These are phyloP conservation scores for Uropetala carovei DNA, from an alignment of 2,888 invertebrate species.

Conservation along the genomic window DNA sequence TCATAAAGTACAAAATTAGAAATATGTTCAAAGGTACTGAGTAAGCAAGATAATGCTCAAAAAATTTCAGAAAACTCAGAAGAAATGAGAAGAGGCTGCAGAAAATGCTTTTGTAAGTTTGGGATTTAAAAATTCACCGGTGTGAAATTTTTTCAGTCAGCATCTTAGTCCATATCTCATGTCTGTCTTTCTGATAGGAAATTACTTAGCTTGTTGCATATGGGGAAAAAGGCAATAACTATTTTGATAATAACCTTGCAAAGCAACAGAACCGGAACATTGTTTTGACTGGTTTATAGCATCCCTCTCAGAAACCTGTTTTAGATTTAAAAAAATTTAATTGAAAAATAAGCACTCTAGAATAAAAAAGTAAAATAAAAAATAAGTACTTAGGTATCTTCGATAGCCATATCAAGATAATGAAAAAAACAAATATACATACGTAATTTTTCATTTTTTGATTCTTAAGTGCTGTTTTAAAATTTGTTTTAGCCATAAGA, in stretches of 20 bases:
- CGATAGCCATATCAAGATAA: too few relatives aligned
- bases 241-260: neutral
- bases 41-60: slow-evolving; percentile 36
- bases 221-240: neutral
- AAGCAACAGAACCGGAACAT: neutral
- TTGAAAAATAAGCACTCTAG: neutral
- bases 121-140: neutral
- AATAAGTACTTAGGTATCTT: too few relatives aligned
- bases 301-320: neutral
- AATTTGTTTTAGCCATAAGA: too few relatives aligned
- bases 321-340: neutral
- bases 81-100: slow-evolving; percentile 8
- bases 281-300: neutral
- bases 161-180: neutral
- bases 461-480: too few relatives aligned
- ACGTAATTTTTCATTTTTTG: too few relatives aligned
- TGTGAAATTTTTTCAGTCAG: slow-evolving; percentile 1
- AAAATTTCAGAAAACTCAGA: slow-evolving; percentile 17
- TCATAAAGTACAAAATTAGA: slow-evolving; percentile 55
- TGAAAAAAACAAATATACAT: too few relatives aligned
- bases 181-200: neutral
- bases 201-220: neutral
- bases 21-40: neutral
- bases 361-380: too few relatives aligned
- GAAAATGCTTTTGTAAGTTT: slow-evolving; percentile 13